phyloP scores from a whole-genome alignment of 2,113 vertebrate species.

The Drymodes brunneopygia region DNA sequence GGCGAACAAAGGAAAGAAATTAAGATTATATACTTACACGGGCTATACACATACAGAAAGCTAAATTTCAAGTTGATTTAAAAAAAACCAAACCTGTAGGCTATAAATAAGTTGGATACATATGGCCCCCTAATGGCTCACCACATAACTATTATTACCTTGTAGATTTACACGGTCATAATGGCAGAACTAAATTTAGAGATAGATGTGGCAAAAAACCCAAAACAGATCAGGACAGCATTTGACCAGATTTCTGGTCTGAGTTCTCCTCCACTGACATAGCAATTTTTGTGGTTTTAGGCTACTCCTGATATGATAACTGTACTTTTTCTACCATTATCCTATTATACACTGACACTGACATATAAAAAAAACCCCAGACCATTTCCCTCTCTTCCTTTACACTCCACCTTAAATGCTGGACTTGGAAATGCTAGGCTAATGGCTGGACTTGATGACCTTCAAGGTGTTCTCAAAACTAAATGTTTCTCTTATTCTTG shows the following conservation, averaged over 20 bases:
- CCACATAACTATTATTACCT: not conserved
- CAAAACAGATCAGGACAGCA: not conserved
- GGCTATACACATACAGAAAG: not conserved
- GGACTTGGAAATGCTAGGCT: not conserved
- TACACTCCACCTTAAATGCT: not conserved
- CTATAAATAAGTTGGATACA: not conserved
- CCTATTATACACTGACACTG: not conserved
- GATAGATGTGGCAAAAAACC: not conserved
- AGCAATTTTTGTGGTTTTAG: not conserved
- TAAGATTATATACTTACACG: not conserved
- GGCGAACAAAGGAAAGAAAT: not conserved
- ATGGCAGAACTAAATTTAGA: not conserved
- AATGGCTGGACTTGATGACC: not conserved
- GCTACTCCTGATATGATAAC: not conserved
- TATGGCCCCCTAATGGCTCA: not conserved
- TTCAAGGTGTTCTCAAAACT: not conserved
- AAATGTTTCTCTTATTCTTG: not conserved
- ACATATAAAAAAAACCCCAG: not conserved
- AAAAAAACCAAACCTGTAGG: not conserved
- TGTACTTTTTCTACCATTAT: not conserved
- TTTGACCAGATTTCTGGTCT: not conserved
- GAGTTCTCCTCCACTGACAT: not conserved
- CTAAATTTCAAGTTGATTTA: not conserved
- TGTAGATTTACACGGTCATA: not conserved
- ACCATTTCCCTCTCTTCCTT: not conserved